Base-by-base conservation (phyloP, 2,888 invertebrate species). In the Ophion ventricosus region DNA sequence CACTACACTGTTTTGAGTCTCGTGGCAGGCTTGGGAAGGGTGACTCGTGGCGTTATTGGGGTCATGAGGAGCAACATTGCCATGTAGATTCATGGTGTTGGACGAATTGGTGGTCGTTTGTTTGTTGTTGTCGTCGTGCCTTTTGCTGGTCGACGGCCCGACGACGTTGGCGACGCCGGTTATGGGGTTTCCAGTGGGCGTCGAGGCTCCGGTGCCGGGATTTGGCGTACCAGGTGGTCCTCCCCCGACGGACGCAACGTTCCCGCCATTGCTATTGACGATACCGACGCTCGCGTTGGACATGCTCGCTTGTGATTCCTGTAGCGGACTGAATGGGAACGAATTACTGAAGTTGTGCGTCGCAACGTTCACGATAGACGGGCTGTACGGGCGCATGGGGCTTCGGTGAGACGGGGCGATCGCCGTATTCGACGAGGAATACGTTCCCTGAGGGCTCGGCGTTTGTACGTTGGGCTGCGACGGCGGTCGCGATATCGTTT, bases 241-340 rank as follows among this genome's bases (percentile, higher is more conserved):
- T 87, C 90, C 90, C 77, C 90, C 79, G 82, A 90, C 88, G 77
- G 90, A 74, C 88, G 88, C 91, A 89, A 94, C 90, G 91, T 91
- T 88, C 87, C 90, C 80, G 92, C 92, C 74, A 59, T 93, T 94
- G 80, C 93, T 92, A 81, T 87, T 90, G 61, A 89, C 88, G 40
- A 88, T 87, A 78, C 86, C 87, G 14, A 93, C 75, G 67, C 83
- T 90, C 78, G 89, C 87, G 75, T 88, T 88, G 75, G 90, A 87
- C 82, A 90, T 93, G 92, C 92, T 93, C 90, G 40, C 23, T 23
- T 90, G 94, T 91, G 91, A 93, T 92, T 90, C 94, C 94, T 94
- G 94, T 91, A 96, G 94, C 76, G 96, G 96, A 90, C 95, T 95
- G 93, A 96, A 96, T 82, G 95, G 94, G 93, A 95, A 96, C 87